Evolutionary conservation across 2,888 invertebrate species (phyloP).

Genomic region (Mesochorus sp.): DNA sequence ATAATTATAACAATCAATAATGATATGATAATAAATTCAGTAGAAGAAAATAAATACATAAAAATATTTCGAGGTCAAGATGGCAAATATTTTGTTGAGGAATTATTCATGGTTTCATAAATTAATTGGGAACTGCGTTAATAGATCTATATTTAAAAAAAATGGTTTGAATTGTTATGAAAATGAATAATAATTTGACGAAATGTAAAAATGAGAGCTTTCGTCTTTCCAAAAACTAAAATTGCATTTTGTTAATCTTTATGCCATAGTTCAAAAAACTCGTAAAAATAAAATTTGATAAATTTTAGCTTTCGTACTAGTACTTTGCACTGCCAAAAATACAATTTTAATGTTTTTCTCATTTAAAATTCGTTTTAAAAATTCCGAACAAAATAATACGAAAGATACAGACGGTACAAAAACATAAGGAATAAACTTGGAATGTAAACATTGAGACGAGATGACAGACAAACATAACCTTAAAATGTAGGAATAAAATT

Average conservation of each 20-base stretch:
- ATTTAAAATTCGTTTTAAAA: neutral
- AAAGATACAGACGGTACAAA: neutral
- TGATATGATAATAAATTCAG: too few relatives aligned
- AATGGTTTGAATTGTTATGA: too few relatives aligned
- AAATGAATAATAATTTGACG: neutral
- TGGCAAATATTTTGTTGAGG: too few relatives aligned
- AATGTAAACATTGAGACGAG: neutral
- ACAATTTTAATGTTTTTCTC: slow-evolving; percentile 63
- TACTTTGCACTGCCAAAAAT: slow-evolving; percentile 69
- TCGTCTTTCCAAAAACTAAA: slow-evolving; percentile 45
- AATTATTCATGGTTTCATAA: too few relatives aligned
- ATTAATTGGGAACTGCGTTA: too few relatives aligned
- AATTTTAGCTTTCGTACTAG: slow-evolving; percentile 67
- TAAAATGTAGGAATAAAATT: neutral
- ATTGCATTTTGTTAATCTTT: too few relatives aligned
- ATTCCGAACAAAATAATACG: neutral
- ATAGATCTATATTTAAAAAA: too few relatives aligned
- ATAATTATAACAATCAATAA: too few relatives aligned
- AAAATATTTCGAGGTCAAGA: too few relatives aligned
- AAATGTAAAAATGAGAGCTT: neutral
- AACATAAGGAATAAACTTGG: neutral
- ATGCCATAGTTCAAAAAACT: slow-evolving; percentile 70
- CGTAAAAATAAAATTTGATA: slow-evolving; percentile 67
- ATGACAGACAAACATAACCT: neutral
- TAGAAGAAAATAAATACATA: too few relatives aligned